Evolutionary conservation across 2,888 invertebrate genomes (phyloP).

Genomic region (Cataglyphis albicans): DNA sequence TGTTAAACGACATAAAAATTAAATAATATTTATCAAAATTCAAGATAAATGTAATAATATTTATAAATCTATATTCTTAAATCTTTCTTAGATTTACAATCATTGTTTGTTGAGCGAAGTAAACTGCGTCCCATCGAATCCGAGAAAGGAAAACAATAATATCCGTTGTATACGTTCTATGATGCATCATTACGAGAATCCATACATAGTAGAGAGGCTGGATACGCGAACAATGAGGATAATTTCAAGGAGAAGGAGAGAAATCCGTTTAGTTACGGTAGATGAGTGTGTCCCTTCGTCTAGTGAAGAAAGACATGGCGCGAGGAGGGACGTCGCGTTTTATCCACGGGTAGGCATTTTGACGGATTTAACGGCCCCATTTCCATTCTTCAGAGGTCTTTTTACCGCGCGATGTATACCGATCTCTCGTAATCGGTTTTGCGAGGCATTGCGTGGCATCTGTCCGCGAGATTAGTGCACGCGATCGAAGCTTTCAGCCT

Average conservation of each 20-base stretch:
- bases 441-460: constrained; percentile 77
- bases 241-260: constrained; percentile 56
- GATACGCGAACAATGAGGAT: constrained; percentile 60
- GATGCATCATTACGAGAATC: constrained; percentile 35
- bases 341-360: constrained; percentile 71
- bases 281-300: constrained; percentile 71
- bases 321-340: constrained; percentile 62
- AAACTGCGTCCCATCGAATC: neutral
- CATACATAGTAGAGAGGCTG: constrained; percentile 17
- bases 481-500: constrained; percentile 71
- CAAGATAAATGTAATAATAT: neutral
- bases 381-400: constrained; percentile 71
- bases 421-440: constrained; percentile 74
- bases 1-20: neutral
- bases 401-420: constrained; percentile 69
- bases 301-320: constrained; percentile 65
- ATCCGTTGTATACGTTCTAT: neutral
- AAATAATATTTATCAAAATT: neutral
- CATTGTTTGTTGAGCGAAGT: neutral
- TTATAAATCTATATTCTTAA: too few species aligned
- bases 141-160: neutral
- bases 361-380: constrained; percentile 76
- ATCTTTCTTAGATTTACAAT: constrained; percentile 1
- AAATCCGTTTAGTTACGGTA: constrained; percentile 78
- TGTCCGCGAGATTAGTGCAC: constrained; percentile 78